Evolutionary conservation across 1,140 invertebrate genomes (phyloP).

Genomic region (Bombus consobrinus): DNA sequence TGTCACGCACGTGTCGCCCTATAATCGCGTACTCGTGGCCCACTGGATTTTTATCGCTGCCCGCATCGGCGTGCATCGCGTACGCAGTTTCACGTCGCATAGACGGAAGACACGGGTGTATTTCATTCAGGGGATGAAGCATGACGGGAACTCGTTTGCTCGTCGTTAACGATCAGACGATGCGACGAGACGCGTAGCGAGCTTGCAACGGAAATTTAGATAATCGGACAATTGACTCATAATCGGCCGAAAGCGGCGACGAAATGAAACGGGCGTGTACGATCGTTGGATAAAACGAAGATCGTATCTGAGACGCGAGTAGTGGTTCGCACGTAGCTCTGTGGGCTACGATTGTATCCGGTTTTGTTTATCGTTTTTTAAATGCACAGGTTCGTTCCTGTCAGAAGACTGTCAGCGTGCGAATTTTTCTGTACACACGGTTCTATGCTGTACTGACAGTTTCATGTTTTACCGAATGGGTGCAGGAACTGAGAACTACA

Average conservation of each 20-base stretch:
- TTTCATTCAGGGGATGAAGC: slow-evolving; percentile 23
- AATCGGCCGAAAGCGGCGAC: slow-evolving; percentile 13
- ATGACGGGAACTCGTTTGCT: slow-evolving; percentile 42
- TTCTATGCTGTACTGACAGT: no score
- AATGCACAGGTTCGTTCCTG: neutral
- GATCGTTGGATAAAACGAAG: slow-evolving; percentile 22
- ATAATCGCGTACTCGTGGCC: slow-evolving; percentile 48
- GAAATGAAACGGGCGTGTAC: neutral
- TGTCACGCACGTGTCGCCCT: slow-evolving; percentile 52
- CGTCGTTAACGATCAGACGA: slow-evolving; percentile 35
- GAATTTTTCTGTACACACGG: neutral
- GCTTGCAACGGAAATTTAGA: slow-evolving; percentile 38
- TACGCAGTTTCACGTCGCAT: neutral
- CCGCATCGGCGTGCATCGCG: slow-evolving; percentile 53
- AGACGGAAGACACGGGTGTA: neutral
- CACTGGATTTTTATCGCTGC: slow-evolving; percentile 63
- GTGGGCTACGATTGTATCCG: neutral
- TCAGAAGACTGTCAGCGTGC: neutral
- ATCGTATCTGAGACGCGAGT: slow-evolving; percentile 15
- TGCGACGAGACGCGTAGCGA: neutral
- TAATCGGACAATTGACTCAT: slow-evolving; percentile 18
- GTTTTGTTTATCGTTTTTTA: neutral
- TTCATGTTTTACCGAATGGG: no score
- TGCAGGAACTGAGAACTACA: no score
- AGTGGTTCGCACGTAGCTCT: neutral